Percentiles rank a stretch among this genome's conserved stretches.
Evolutionary conservation across 2,888 invertebrate species (phyloP).

Genomic region (Aporophyla lueneburgensis): DNA sequence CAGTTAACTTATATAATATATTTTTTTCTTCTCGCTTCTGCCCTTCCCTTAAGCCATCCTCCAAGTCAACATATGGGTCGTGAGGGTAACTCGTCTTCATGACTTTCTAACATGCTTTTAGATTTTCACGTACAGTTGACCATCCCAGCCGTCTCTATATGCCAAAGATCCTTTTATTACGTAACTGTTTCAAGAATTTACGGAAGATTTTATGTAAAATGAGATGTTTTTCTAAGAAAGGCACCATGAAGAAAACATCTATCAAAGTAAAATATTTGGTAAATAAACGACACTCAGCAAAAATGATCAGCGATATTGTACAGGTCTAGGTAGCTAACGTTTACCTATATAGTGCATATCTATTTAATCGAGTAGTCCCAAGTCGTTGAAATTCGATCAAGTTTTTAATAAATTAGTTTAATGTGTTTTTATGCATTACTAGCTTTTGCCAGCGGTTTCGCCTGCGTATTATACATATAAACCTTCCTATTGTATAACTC

Average conservation of each 20-base stretch:
- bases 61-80: conserved; percentile 71
- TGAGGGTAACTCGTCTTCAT: conserved; percentile 69
- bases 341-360: not conserved
- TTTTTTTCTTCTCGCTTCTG: conserved; percentile 16
- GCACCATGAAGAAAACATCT: no score
- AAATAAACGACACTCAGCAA: not conserved
- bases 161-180: conserved; percentile 23
- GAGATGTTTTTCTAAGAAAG: not conserved
- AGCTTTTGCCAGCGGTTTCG: no score
- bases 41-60: conserved; percentile 53
- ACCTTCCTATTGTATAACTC: no score
- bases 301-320: not conserved
- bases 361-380: no score
- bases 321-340: not conserved
- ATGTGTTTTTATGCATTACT: no score
- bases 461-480: no score
- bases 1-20: no score
- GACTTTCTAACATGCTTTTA: conserved; percentile 77
- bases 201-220: not conserved
- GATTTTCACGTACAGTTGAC: conserved; percentile 79
- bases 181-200: not conserved
- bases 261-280: not conserved
- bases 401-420: no score
- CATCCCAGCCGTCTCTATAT: conserved; percentile 54
- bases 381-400: no score